Conservation (phyloP, 2,797 vertebrate genomes). For the Sciaenops ocellatus region DNA sequence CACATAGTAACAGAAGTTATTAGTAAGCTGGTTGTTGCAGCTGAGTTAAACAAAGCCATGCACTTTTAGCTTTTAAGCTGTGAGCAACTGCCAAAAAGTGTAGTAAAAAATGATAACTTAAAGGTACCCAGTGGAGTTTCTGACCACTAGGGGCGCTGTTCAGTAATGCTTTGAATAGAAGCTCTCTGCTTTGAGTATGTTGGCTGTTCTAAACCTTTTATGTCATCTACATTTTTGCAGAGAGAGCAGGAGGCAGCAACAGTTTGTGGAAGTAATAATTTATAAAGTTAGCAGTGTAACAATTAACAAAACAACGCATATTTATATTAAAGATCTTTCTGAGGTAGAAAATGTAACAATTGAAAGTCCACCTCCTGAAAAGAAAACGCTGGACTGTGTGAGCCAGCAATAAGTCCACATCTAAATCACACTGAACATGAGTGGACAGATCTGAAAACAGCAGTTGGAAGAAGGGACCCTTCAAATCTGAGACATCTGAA, state of each 20-base stretch:
- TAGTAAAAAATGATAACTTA: not conserved
- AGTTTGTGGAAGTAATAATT: not conserved
- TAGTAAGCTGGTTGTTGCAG: slow-evolving; percentile 38
- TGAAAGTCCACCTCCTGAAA: too few species aligned
- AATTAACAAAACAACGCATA: not conserved
- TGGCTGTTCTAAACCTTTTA: not conserved
- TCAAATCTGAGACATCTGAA: too few species aligned
- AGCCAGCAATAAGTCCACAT: too few species aligned
- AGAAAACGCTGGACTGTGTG: too few species aligned
- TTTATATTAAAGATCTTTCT: not conserved
- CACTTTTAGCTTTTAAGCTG: slow-evolving; percentile 42
- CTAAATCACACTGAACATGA: too few species aligned
- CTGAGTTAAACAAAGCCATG: slow-evolving; percentile 61
- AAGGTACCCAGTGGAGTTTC: slow-evolving; percentile 27
- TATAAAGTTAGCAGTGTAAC: not conserved
- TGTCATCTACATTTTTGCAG: not conserved
- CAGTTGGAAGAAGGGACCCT: too few species aligned
- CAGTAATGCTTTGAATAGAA: not conserved
- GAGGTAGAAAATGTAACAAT: not conserved
- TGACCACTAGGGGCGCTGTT: slow-evolving; percentile 17
- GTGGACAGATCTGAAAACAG: too few species aligned
- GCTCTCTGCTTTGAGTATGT: too few species aligned
- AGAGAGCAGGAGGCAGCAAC: slow-evolving; percentile 13
- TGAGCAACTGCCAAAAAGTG: not conserved
- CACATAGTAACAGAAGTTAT: slow-evolving; percentile 24